phyloP scores from a whole-genome alignment of 2,888 invertebrate species.

The Entomobrya proxima region DNA sequence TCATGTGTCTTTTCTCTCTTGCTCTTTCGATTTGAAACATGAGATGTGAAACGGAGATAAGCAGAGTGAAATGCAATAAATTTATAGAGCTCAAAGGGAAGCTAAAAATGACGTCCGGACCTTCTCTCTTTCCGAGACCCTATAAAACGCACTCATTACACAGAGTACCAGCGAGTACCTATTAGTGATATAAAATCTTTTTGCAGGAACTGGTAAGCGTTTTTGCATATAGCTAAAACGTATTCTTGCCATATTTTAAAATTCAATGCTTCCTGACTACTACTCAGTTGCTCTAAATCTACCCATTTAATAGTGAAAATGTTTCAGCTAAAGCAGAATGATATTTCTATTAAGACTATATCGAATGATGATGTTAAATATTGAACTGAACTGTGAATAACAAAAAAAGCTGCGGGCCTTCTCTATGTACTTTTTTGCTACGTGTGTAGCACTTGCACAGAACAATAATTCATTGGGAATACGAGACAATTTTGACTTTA shows the following conservation, averaged over 20 bases:
- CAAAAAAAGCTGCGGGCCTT: slow-evolving; percentile 14
- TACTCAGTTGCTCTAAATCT: background rate
- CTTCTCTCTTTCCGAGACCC: background rate
- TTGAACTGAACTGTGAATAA: no score
- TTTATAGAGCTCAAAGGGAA: slow-evolving; percentile 75
- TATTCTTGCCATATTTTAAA: background rate
- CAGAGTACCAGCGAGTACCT: background rate
- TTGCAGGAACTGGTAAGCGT: background rate
- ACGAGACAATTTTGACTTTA: slow-evolving; percentile 57
- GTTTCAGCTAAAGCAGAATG: background rate
- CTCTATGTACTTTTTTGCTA: background rate
- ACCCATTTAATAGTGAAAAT: background rate
- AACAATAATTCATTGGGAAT: slow-evolving; percentile 52
- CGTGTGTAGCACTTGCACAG: slow-evolving; percentile 37
- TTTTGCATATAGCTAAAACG: background rate
- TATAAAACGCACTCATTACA: slow-evolving; percentile 24
- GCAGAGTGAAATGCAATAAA: slow-evolving; percentile 48
- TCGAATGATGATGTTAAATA: slow-evolving; percentile 28
- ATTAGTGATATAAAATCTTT: background rate
- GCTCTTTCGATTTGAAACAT: slow-evolving; percentile 40
- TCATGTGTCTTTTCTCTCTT: slow-evolving; percentile 40
- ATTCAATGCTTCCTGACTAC: background rate
- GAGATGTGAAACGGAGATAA: slow-evolving; percentile 43
- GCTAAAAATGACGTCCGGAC: slow-evolving; percentile 64
- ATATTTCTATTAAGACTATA: slow-evolving; percentile 18